Evolutionary conservation across 53 echinoderm and acorn worm genomes (phyloP).

Genomic region (Pentamera pediparva): DNA sequence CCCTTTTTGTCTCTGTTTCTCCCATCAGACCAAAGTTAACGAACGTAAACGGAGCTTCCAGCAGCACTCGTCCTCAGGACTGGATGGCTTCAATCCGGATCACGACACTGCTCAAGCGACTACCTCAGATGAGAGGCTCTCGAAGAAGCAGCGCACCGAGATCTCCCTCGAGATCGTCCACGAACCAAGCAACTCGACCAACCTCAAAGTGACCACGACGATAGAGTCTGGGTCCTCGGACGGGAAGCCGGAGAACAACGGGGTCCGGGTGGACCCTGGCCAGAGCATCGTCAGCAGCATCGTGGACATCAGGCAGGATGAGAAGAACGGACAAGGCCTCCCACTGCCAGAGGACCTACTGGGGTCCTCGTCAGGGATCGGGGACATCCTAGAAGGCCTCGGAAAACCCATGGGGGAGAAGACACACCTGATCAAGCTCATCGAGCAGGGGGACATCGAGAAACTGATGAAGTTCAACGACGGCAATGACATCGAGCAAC

Average conservation of each 20-base stretch:
- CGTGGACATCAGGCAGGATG: conserved; percentile 11
- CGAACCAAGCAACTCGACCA: not conserved
- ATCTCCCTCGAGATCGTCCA: conserved; percentile 12
- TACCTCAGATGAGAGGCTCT: not conserved
- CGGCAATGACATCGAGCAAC: conserved; percentile 10
- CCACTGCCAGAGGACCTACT: no score
- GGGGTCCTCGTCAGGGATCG: not conserved
- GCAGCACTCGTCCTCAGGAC: conserved; percentile 8
- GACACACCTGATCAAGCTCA: conserved; percentile 9
- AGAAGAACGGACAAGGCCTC: not conserved
- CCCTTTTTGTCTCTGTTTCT: conserved; percentile 1
- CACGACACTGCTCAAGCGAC: not conserved
- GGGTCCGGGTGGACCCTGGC: not conserved
- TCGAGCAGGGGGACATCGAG: conserved; percentile 25
- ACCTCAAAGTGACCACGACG: conserved; percentile 11
- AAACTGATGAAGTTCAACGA: not conserved
- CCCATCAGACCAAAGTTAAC: conserved; percentile 10
- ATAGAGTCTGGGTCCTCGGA: conserved; percentile 8
- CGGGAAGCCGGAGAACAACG: not conserved
- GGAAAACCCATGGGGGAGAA: not conserved
- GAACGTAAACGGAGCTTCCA: conserved; percentile 16
- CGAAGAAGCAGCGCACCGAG: conserved; percentile 15
- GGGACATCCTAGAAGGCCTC: not conserved
- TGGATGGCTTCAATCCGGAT: conserved; percentile 1
- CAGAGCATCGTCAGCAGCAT: conserved; percentile 16